Evolutionary conservation across 1,140 invertebrate species (phyloP).

Genomic region (Ectropis grisescens): DNA sequence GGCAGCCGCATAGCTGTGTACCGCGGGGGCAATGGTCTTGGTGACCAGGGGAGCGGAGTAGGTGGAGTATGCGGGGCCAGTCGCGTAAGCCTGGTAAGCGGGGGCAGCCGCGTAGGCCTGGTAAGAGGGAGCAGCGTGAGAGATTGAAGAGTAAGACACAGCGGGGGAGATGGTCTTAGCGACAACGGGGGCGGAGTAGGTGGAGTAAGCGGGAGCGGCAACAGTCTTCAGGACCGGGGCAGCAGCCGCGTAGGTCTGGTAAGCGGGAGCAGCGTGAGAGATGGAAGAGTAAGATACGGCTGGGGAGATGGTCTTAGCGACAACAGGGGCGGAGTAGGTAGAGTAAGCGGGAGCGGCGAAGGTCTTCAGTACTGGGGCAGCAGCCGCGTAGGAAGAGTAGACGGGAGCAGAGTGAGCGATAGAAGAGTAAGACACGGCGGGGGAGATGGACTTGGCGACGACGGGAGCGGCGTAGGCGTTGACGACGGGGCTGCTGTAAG

Average conservation of each 20-base stretch:
- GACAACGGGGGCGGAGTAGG: constrained; percentile 10
- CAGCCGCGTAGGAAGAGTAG: constrained; percentile 20
- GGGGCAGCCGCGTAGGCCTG: constrained; percentile 11
- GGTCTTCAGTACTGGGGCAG: constrained; percentile 13
- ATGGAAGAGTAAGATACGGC: constrained; percentile 9
- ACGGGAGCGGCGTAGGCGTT: constrained; percentile 8
- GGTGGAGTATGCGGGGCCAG: constrained; percentile 9
- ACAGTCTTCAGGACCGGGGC: constrained; percentile 14
- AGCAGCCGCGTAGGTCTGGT: constrained; percentile 15
- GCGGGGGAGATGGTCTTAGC: constrained; percentile 8
- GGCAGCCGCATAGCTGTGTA: constrained; percentile 13
- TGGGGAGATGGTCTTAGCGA: constrained; percentile 12
- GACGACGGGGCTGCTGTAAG: no score
- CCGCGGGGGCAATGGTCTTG: constrained; percentile 14
- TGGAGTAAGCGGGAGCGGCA: constrained; percentile 6
- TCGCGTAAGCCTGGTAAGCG: constrained; percentile 10
- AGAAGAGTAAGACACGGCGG: constrained; percentile 19
- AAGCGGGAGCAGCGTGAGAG: constrained; percentile 4
- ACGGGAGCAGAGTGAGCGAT: constrained; percentile 16
- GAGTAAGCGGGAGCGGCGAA: constrained; percentile 4
- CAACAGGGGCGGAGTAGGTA: constrained; percentile 10
- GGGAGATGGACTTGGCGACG: constrained; percentile 16
- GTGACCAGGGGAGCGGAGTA: constrained; percentile 5
- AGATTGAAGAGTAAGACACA: neutral
- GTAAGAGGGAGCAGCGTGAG: constrained; percentile 9